Evolutionary conservation across 2,888 invertebrate species (phyloP).

Genomic region (Ditula angustiorana): DNA sequence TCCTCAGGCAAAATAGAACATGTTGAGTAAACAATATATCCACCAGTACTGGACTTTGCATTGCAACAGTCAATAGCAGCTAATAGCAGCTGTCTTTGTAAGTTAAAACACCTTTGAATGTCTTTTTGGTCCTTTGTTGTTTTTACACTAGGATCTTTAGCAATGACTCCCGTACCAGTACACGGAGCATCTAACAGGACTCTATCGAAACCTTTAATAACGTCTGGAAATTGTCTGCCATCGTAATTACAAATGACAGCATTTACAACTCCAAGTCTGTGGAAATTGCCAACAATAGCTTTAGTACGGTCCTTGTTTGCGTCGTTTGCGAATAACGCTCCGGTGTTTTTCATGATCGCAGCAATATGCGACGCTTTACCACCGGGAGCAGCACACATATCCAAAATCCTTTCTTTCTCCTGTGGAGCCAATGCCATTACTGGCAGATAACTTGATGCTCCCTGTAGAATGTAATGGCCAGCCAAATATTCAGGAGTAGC

Average conservation of each 20-base stretch:
- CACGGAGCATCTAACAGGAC: slow-evolving; percentile 99
- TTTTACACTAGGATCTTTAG: slow-evolving; percentile 99
- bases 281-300: slow-evolving; percentile 98
- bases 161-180: slow-evolving; percentile 98
- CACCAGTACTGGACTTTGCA: slow-evolving; percentile 96
- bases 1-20: slow-evolving; percentile 99
- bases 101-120: slow-evolving; percentile 95
- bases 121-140: slow-evolving; percentile 95
- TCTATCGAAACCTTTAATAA: slow-evolving; percentile 97
- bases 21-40: slow-evolving; percentile 98
- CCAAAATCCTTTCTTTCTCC: slow-evolving; percentile 96
- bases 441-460: slow-evolving; percentile 98
- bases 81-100: slow-evolving; percentile 96
- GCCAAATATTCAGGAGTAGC: slow-evolving; percentile 99
- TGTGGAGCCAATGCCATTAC: slow-evolving; percentile 99
- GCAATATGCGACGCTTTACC: slow-evolving; percentile 99
- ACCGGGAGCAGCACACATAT: slow-evolving; percentile 99
- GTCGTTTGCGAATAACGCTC: slow-evolving; percentile 98
- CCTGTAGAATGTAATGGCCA: slow-evolving; percentile 98
- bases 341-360: slow-evolving; percentile 99
- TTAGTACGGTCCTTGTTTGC: slow-evolving; percentile 94
- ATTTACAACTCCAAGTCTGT: slow-evolving; percentile 98
- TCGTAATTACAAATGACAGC: slow-evolving; percentile 95
- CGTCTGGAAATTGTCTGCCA: slow-evolving; percentile 93
- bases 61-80: slow-evolving; percentile 99